Evolutionary conservation across 2,888 invertebrate genomes (phyloP).

Genomic region (Archips crataeganus): DNA sequence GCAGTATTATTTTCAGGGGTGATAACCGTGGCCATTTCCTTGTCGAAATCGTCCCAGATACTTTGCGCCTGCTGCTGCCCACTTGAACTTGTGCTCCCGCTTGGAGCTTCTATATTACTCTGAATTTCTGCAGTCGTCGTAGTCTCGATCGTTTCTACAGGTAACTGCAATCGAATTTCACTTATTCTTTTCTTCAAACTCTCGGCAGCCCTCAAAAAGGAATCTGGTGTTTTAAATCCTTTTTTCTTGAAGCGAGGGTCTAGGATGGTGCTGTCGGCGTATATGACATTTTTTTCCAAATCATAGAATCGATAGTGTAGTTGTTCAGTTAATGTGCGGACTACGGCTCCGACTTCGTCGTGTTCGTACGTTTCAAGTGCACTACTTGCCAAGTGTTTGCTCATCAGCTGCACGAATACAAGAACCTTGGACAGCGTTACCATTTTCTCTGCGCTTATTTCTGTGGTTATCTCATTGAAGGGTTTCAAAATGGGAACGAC

Average conservation of each 20-base stretch:
- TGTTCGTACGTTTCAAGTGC: not conserved
- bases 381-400: not conserved
- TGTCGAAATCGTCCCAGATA: conserved; percentile 7
- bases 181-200: conserved; percentile 1
- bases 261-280: not conserved
- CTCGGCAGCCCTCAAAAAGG: not conserved
- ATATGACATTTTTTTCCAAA: not conserved
- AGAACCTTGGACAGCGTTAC: not conserved
- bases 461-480: conserved; percentile 6
- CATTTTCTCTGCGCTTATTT: conserved; percentile 3
- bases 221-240: not conserved
- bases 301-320: not conserved
- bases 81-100: too few species aligned
- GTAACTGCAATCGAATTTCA: not conserved
- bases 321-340: not conserved
- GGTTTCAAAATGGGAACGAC: conserved; percentile 4
- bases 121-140: too few species aligned
- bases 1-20: conserved; percentile 7
- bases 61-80: not conserved
- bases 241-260: conserved; percentile 5
- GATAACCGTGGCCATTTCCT: not conserved
- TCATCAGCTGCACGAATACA: conserved; percentile 1
- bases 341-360: not conserved
- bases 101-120: too few species aligned
- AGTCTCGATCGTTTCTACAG: too few species aligned